Evolutionary conservation across 2,797 vertebrate species (phyloP).

Genomic region (Neosalanx taihuensis): DNA sequence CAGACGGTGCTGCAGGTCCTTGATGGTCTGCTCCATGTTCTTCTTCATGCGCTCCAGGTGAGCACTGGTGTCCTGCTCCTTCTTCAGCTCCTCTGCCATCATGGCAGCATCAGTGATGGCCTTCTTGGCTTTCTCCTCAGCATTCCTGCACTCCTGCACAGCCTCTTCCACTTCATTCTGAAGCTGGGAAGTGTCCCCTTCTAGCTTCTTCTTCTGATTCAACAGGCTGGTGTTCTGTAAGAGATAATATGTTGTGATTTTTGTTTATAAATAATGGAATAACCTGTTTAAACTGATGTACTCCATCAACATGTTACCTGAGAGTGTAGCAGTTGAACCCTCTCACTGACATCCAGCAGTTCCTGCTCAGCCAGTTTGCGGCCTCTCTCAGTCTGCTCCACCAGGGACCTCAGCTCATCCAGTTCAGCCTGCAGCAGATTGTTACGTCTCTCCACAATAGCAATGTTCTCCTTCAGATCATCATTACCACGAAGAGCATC

Average conservation of each 20-base stretch:
- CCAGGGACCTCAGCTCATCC: slow-evolving; percentile 79
- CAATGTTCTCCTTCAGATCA: slow-evolving; percentile 85
- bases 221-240: slow-evolving; percentile 83
- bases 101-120: slow-evolving; percentile 64
- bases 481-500: slow-evolving; percentile 79
- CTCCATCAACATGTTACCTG: slow-evolving; percentile 53
- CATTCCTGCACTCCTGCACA: slow-evolving; percentile 83
- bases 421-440: slow-evolving; percentile 81
- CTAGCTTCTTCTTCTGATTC: slow-evolving; percentile 90
- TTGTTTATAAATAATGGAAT: background rate
- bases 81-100: slow-evolving; percentile 69
- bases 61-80: slow-evolving; percentile 64
- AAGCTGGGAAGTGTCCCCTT: slow-evolving; percentile 75
- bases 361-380: slow-evolving; percentile 83
- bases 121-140: slow-evolving; percentile 76
- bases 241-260: background rate
- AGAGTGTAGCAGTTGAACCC: slow-evolving; percentile 77
- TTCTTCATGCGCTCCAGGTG: slow-evolving; percentile 85
- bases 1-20: slow-evolving; percentile 81
- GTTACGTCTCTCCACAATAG: slow-evolving; percentile 81
- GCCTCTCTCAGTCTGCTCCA: slow-evolving; percentile 83
- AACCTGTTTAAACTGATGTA: background rate
- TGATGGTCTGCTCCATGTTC: slow-evolving; percentile 87
- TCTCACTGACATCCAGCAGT: slow-evolving; percentile 77
- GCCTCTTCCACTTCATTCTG: slow-evolving; percentile 84